Base-by-base conservation (phyloP, 2,888 invertebrate genomes). In the Leptinotarsa juncta region DNA sequence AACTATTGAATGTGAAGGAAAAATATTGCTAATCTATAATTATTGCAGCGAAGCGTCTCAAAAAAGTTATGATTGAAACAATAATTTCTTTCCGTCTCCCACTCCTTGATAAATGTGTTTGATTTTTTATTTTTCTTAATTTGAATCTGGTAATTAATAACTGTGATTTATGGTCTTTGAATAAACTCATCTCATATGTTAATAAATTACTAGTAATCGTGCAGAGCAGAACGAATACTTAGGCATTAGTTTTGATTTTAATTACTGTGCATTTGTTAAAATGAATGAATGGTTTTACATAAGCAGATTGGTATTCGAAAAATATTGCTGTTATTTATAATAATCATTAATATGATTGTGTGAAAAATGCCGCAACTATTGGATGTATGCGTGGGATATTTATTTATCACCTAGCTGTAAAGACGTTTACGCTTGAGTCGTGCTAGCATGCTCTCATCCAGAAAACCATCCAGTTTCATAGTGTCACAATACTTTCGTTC, bases 81-180 rank as follows among this genome's bases (percentile, higher is more conserved):
- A 50, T 67, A 23, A 51, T 48, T 60, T 53, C 48, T 53, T 23
- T 42, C 53, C 53, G 23, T 26, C 18, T 20, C 62, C 67, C 69
- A 69, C 69, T 57, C 69, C 69, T 69, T 69, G 48, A 57, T 68
- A 68, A 14, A 32, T 53, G 55, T 32, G 26, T 4, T 51, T 48
- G 20, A 55, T 69, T 60, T 57, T 69, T 69, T 32, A 49, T n/a
- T 60, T 67, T 49, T 18, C 18, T 67, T 71, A 71, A 71, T 71
- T 71, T 71, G 66, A 71, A 71, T 71, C 48, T 57, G 20, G 55
- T 71, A 71, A 71, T 71, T 66, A 67, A 71, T 71, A 55, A 67
- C 53, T 15, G n/a, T 71, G 66, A 71, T 71, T 53, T 66, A 71
- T 71, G 65, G 57, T 32, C 23, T 20, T 26, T 53, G 66, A 55